These are phyloP conservation scores for Axis porcinus DNA, from an alignment of 2,113 vertebrate species.

Conservation along the genomic window DNA sequence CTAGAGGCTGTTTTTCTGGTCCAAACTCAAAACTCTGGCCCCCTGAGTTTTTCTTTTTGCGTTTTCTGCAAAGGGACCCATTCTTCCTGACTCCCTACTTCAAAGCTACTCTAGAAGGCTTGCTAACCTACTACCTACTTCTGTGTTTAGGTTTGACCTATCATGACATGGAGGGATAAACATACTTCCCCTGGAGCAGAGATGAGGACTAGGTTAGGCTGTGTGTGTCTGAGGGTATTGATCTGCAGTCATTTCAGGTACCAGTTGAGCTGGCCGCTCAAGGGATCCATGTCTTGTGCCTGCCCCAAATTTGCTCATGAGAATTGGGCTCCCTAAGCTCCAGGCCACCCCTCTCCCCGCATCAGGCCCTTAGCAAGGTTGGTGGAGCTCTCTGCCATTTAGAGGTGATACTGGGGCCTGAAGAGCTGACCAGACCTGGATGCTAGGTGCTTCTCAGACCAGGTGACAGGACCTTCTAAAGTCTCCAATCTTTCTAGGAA, in stretches of 20 bases:
- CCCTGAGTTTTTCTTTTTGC: not conserved
- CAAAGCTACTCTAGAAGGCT: not conserved
- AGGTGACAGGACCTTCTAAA: not conserved
- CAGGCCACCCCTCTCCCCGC: not conserved
- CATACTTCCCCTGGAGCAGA: not conserved
- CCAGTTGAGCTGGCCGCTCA: not conserved
- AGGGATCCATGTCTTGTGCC: not conserved
- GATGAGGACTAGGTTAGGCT: not conserved
- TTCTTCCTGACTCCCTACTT: not conserved
- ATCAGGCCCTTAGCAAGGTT: not conserved
- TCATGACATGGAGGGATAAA: not conserved
- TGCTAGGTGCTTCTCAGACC: not conserved
- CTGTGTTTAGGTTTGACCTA: not conserved
- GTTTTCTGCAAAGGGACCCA: not conserved
- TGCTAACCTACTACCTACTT: not conserved
- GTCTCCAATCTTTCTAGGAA: not conserved
- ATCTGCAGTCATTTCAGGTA: not conserved
- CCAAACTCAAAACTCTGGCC: not conserved
- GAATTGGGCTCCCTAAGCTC: not conserved
- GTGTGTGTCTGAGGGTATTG: fast-evolving
- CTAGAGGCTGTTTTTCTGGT: not conserved
- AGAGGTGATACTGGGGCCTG: not conserved
- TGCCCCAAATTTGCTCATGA: not conserved
- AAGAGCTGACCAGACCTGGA: not conserved
- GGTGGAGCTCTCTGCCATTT: not conserved